These are phyloP conservation scores for Centrocercus urophasianus DNA, from an alignment of 2,113 vertebrate genomes.

Conservation along the genomic window DNA sequence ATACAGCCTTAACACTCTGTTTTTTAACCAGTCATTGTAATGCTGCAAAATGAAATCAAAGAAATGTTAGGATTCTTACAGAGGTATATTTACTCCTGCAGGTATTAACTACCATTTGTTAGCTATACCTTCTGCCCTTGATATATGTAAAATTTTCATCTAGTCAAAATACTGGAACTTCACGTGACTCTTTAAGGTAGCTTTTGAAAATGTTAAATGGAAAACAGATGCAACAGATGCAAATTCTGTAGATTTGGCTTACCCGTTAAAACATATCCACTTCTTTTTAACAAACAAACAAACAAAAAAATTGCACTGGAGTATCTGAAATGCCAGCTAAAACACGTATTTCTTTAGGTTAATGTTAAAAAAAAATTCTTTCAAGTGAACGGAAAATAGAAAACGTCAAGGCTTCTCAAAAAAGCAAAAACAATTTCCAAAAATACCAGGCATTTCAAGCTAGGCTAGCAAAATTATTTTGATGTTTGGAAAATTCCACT, in stretches of 20 bases:
- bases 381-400: neutral
- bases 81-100: neutral
- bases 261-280: neutral
- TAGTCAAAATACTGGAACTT: neutral
- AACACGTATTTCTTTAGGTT: neutral
- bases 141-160: neutral
- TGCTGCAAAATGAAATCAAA: neutral
- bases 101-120: slow-evolving; percentile 32
- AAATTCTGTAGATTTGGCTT: neutral
- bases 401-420: slow-evolving; percentile 21
- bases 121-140: neutral
- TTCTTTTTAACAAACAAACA: neutral
- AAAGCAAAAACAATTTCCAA: neutral
- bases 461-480: neutral
- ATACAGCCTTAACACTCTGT: neutral
- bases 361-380: neutral
- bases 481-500: slow-evolving; percentile 41
- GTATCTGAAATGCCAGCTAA: neutral
- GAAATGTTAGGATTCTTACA: neutral
- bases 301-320: neutral
- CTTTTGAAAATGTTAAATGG: neutral
- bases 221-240: slow-evolving; percentile 10
- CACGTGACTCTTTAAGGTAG: neutral
- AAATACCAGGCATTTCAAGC: slow-evolving; percentile 15
- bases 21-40: neutral